A percentile compares a stretch with the other conserved stretches of the same genome.
Evolutionary conservation across 2,797 vertebrate genomes (phyloP).

Genomic region (Aldrovandia affinis): DNA sequence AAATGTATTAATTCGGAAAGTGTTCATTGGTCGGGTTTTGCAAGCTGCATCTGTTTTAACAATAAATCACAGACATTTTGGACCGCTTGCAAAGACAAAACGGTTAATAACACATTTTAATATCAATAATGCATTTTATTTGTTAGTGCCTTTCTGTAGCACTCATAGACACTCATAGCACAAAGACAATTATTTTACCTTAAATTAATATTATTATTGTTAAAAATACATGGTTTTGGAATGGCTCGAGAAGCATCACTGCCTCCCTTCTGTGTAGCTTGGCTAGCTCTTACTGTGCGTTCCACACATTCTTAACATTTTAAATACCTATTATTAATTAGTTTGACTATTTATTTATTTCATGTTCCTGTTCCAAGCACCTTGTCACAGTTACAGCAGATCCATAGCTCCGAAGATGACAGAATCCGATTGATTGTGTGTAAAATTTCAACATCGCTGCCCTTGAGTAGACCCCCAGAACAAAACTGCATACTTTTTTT

Average conservation of each 20-base stretch:
- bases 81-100: background rate
- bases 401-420: background rate
- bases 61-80: background rate
- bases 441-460: conserved; percentile 40
- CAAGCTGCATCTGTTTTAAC: background rate
- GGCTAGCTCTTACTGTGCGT: background rate
- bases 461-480: conserved; percentile 34
- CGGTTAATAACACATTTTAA: too few relatives aligned
- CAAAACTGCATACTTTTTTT: conserved; percentile 57
- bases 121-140: too few relatives aligned
- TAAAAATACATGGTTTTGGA: background rate
- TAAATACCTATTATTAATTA: background rate
- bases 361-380: background rate
- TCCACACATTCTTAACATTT: background rate
- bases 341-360: background rate
- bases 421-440: background rate
- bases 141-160: too few relatives aligned
- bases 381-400: background rate
- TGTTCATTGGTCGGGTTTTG: background rate
- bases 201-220: background rate
- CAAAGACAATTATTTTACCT: too few relatives aligned
- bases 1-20: background rate
- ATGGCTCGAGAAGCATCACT: background rate
- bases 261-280: background rate
- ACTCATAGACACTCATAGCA: too few relatives aligned